Base-by-base conservation (phyloP, 2,888 invertebrate species). In the Drosophila differens region DNA sequence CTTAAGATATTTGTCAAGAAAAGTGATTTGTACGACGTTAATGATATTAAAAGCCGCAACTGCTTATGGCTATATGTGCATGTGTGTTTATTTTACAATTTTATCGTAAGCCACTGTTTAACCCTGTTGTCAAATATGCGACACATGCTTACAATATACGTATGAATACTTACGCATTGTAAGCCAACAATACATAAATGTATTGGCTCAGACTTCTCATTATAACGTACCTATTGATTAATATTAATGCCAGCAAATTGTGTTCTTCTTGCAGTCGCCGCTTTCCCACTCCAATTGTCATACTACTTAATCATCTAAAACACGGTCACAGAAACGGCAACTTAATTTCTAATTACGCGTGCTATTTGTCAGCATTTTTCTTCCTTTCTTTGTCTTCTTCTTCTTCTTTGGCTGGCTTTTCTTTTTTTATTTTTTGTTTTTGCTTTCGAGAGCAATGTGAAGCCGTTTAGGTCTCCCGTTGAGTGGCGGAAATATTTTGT, bases 331-430 rank as follows among this genome's bases (percentile, higher is more conserved):
- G 79, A 82, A 65, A 58, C 57, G 62, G 70, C 72, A 82, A 85
- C 90, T 90, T 88, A 85, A 90, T 90, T 86, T 90, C 85, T 86
- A 86, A 86, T 86, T 86, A 86, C 85, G 86, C 85, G 89, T 90
- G 70, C 89, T 73, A 85, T 88, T 85, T 85, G 90, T 90, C 85
- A 85, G 90, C 85, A 76, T 66, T 85, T 82, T 72, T 68, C 64
- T 14, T 37, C 19, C 44, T 16, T 30, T 25, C 44, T 22, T 35
- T 37, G 25, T 1, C 3, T 73, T 66, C 58, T 58, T 44, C n/a
- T 41, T 32, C 32, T 30, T 12, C 51, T 35, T 25, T 47, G 47
- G 47, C 25, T 57, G 30, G 55, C 19, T 41, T 41, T 60, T n/a
- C 19, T 33, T 68, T 69, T 12, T 7, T 33, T 68, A 64, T 7